These are phyloP conservation scores for Nibea coibor DNA, from an alignment of 2,113 vertebrate genomes.

Conservation along the genomic window DNA sequence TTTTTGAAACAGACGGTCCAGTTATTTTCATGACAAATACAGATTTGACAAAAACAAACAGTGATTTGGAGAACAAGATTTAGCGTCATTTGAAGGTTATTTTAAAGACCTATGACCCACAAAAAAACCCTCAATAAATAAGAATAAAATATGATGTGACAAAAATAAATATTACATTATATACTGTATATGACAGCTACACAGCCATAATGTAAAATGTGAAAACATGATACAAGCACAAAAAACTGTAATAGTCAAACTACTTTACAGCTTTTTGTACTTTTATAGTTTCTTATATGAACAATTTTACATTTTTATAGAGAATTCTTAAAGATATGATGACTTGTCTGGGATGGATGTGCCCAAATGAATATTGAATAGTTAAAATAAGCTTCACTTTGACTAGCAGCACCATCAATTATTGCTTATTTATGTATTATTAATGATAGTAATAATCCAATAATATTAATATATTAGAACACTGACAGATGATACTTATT, in stretches of 20 bases:
- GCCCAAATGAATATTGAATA: not conserved
- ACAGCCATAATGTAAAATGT: no score
- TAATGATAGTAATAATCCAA: not conserved
- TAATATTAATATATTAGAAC: no score
- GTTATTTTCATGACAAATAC: slow-evolving; percentile 12
- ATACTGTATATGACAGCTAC: not conserved
- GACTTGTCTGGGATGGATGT: no score
- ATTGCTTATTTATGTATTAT: not conserved
- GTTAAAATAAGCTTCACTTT: not conserved
- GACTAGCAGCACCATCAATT: not conserved
- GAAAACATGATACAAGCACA: no score
- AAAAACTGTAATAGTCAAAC: no score
- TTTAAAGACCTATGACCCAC: not conserved
- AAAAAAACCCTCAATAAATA: not conserved
- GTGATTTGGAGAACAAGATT: not conserved
- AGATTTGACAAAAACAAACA: not conserved
- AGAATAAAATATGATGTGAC: no score
- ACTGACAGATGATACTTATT: no score
- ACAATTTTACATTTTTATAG: no score
- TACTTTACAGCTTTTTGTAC: no score
- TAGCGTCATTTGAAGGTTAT: not conserved
- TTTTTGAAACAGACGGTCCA: not conserved
- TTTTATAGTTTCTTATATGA: no score
- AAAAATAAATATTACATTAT: not conserved
- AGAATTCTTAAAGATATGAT: no score